phyloP scores from a whole-genome alignment of 2,113 vertebrate genomes.

The Cavia porcellus region DNA sequence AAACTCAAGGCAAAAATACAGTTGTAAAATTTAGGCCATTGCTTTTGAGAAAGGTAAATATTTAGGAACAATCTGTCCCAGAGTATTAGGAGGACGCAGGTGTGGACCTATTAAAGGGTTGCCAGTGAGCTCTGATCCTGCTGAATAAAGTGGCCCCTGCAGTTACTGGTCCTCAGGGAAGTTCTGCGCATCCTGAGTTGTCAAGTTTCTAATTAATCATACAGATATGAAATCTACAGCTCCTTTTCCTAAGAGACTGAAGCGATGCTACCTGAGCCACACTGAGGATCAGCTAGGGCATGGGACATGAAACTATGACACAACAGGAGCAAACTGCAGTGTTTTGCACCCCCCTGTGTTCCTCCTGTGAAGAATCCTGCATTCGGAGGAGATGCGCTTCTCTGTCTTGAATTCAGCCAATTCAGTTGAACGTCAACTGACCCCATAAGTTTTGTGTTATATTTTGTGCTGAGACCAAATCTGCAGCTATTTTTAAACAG shows the following conservation, averaged over 20 bases:
- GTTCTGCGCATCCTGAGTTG: not conserved
- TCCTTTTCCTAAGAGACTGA: not conserved
- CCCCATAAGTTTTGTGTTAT: not conserved
- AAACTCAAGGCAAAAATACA: constrained; percentile 44
- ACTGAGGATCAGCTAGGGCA: not conserved
- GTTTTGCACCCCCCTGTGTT: not conserved
- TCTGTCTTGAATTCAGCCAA: not conserved
- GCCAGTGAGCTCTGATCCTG: not conserved
- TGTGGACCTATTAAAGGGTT: not conserved
- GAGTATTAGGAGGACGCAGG: not conserved
- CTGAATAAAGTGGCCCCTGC: rapidly evolving
- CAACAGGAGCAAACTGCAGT: not conserved
- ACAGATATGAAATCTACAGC: not conserved
- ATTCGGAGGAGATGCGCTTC: not conserved
- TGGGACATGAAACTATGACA: not conserved
- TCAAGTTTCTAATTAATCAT: constrained; percentile 4
- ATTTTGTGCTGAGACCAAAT: not conserved
- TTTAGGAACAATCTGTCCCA: not conserved
- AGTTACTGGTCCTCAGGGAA: not conserved
- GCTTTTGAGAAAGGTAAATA: constrained; percentile 22
- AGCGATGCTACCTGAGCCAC: not conserved
- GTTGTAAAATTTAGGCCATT: not conserved
- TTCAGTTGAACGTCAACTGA: not conserved
- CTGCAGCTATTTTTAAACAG: not conserved
- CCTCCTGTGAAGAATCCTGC: not conserved